phyloP scores from a whole-genome alignment of 2,113 vertebrate genomes.

The Serinus canaria region DNA sequence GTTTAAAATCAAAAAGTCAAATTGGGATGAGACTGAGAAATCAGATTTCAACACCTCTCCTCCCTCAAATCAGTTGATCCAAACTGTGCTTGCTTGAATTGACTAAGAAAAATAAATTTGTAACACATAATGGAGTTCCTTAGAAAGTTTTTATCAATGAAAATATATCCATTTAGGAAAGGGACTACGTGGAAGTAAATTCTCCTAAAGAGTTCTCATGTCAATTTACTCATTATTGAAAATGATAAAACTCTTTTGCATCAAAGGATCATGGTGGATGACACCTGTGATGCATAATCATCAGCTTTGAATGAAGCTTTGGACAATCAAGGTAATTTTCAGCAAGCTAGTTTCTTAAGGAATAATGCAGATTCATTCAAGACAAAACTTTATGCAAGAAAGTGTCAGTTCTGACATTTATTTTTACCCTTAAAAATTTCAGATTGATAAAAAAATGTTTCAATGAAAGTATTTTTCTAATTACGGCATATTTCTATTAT shows the following conservation, averaged over 20 bases:
- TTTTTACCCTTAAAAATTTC: background rate
- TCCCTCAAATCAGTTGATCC: background rate
- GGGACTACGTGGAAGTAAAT: accelerated
- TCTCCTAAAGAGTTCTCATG: background rate
- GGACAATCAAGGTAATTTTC: background rate
- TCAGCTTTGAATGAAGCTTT: background rate
- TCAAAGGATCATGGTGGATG: background rate
- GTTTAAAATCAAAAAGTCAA: background rate
- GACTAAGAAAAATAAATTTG: background rate
- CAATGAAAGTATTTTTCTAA: background rate
- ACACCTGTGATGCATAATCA: background rate
- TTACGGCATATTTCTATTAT: background rate
- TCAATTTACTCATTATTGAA: background rate
- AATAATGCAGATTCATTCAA: background rate
- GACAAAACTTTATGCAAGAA: background rate
- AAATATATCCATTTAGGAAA: background rate
- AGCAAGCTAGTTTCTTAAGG: background rate
- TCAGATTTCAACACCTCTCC: background rate
- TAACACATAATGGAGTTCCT: background rate
- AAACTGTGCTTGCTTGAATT: background rate
- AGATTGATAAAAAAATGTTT: background rate
- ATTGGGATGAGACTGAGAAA: background rate
- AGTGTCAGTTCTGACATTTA: background rate
- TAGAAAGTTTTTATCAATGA: background rate
- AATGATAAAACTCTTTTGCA: background rate